Conservation (phyloP, 2,888 invertebrate species). For the Epiblema foenella region DNA sequence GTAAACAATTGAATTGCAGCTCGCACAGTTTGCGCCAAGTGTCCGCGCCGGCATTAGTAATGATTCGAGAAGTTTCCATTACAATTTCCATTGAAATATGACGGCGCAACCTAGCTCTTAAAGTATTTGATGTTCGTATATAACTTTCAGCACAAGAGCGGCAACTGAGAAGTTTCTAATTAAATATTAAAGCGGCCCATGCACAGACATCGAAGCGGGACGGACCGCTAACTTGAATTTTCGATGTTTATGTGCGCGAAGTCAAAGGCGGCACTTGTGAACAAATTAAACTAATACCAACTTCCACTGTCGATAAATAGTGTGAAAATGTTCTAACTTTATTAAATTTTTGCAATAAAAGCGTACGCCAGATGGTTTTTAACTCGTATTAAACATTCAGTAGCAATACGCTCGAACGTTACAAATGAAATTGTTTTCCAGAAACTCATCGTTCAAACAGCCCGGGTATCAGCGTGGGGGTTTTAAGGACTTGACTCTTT, state of each 20-base stretch:
- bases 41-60: slow-evolving; percentile 40
- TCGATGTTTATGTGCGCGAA: slow-evolving; percentile 41
- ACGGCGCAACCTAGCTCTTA: slow-evolving; percentile 58
- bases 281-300: slow-evolving; percentile 27
- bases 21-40: slow-evolving; percentile 39
- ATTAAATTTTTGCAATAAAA: slow-evolving; percentile 30
- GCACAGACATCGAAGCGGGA: slow-evolving; percentile 56
- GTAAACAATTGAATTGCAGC: slow-evolving; percentile 44
- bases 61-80: slow-evolving; percentile 42
- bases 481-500: neutral
- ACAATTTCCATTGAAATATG: slow-evolving; percentile 58
- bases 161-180: slow-evolving; percentile 69
- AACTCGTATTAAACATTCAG: slow-evolving; percentile 37
- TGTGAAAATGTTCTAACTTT: slow-evolving; percentile 5
- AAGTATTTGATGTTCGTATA: slow-evolving; percentile 70
- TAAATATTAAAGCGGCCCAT: slow-evolving; percentile 71
- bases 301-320: slow-evolving; percentile 26
- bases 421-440: slow-evolving; percentile 36
- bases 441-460: slow-evolving; percentile 21
- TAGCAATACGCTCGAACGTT: slow-evolving; percentile 30
- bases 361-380: slow-evolving; percentile 9
- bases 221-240: slow-evolving; percentile 53
- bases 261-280: slow-evolving; percentile 9
- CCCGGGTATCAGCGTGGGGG: neutral
- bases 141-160: slow-evolving; percentile 58